Conservation (phyloP, 35 echinoderm and acorn worm species). For the Lytechinus pictus region DNA sequence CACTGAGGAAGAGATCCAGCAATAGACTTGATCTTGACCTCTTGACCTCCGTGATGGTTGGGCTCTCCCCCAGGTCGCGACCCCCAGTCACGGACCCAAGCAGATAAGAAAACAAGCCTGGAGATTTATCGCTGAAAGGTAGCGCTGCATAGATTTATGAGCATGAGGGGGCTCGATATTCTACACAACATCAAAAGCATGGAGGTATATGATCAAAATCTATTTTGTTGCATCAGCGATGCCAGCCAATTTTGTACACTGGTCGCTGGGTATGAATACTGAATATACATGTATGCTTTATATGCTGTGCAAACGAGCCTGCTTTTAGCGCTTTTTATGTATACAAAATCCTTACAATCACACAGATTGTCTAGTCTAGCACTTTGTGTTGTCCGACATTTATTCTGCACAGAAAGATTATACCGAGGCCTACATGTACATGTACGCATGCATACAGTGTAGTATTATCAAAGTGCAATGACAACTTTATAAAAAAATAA, state of each 20-base stretch:
- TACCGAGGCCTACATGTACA: too few relatives aligned
- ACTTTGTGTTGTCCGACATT: too few relatives aligned
- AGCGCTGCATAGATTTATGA: conserved; percentile 3
- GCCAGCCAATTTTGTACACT: too few relatives aligned
- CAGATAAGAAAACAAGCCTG: conserved; percentile 25
- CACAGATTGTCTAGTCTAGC: background rate
- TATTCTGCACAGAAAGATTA: too few relatives aligned
- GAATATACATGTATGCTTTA: background rate
- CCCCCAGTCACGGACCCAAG: background rate
- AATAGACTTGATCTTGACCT: conserved; percentile 39
- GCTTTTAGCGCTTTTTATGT: background rate
- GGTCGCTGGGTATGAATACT: too few relatives aligned
- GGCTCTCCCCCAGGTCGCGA: conserved; percentile 34
- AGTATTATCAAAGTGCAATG: background rate
- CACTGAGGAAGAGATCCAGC: background rate
- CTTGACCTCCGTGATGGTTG: conserved; percentile 14
- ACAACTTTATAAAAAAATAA: background rate
- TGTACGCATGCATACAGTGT: too few relatives aligned
- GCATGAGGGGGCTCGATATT: background rate
- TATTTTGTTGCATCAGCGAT: too few relatives aligned
- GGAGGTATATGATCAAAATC: too few relatives aligned
- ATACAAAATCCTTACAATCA: background rate
- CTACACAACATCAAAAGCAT: too few relatives aligned
- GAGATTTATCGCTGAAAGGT: conserved; percentile 12
- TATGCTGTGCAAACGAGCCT: background rate